Base-by-base conservation (phyloP, 2,888 invertebrate species). In the Andrena fulva region DNA sequence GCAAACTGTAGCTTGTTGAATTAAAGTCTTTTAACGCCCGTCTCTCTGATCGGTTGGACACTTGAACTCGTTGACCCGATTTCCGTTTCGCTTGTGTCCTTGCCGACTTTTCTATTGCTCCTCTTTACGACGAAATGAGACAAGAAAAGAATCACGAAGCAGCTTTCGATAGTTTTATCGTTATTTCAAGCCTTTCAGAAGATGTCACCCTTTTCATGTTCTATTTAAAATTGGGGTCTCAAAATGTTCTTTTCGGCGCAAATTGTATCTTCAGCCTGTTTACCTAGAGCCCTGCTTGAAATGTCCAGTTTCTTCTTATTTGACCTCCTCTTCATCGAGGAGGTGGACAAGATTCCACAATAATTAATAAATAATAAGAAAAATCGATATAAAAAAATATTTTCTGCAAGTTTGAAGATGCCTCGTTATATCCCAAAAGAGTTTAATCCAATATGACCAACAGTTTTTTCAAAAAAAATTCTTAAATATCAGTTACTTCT, bases 51-150 rank as follows among this genome's bases (percentile, higher is more conserved):
- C 85, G 77, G 54, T 66, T 69, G 68, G 72, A 67, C 81, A 87
- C 87, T 87, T 87, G 87, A 87, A 80, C 86, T 81, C 79, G 79
- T 87, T 87, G 87, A 87, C 86, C 82, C 66, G 59, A 63, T 86
- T 87, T 87, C 87, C 87, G 87, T 82, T 82, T 66, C 48, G 68
- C 52, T 42, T 54, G 62, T 66, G 72, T 85, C 80, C 85, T 86
- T 79, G 77, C 73, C 54, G 56, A 75, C 68, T 66, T 68, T 56
- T 54, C 35, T 62, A 27, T 67, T 56, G 62, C 4, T 64, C 64
- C 71, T 29, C 70, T 48, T 72, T 42, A 67, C 29, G 64, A 50
- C 42, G 60, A 76, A 77, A 68, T 68, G 71, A 76, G 76, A 64
- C 64, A 72, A 71, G 64, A 27, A 71, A 60, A 70, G 48, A 31